Evolutionary conservation across 2,888 invertebrate genomes (phyloP).

Genomic region (Isoperla grammatica): DNA sequence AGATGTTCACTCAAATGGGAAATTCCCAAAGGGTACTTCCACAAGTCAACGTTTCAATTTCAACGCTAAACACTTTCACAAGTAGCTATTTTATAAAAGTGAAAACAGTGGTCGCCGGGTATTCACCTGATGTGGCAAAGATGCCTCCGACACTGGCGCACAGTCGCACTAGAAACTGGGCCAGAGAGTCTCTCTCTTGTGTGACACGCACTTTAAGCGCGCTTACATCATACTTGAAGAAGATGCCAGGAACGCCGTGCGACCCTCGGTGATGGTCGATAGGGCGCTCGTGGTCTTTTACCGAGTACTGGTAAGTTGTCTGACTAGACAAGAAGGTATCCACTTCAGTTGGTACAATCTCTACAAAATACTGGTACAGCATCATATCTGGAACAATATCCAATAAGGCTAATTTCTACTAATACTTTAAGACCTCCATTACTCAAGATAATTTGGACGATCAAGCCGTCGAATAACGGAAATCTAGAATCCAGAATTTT

Average conservation of each 20-base stretch:
- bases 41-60: too few relatives aligned
- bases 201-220: constrained; percentile 79
- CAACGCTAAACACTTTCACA: too few relatives aligned
- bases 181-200: constrained; percentile 69
- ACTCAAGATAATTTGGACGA: too few relatives aligned
- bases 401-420: too few relatives aligned
- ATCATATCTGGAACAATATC: constrained; percentile 54
- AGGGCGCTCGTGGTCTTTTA: constrained; percentile 79
- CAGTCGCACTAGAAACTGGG: constrained; percentile 78
- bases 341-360: constrained; percentile 95
- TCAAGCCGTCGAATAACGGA: too few relatives aligned
- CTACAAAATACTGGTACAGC: constrained; percentile 88
- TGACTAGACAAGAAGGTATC: constrained; percentile 65
- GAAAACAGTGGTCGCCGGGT: too few relatives aligned
- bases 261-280: constrained; percentile 72
- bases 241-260: constrained; percentile 91
- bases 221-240: constrained; percentile 91
- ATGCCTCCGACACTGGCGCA: constrained; percentile 92
- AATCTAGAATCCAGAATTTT: too few relatives aligned
- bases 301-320: constrained; percentile 89
- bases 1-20: too few relatives aligned
- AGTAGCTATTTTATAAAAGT: too few relatives aligned
- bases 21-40: too few relatives aligned
- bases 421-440: too few relatives aligned
- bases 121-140: constrained; percentile 70